Conservation (phyloP, 1,140 invertebrate species). For the Drosophila insularis region DNA sequence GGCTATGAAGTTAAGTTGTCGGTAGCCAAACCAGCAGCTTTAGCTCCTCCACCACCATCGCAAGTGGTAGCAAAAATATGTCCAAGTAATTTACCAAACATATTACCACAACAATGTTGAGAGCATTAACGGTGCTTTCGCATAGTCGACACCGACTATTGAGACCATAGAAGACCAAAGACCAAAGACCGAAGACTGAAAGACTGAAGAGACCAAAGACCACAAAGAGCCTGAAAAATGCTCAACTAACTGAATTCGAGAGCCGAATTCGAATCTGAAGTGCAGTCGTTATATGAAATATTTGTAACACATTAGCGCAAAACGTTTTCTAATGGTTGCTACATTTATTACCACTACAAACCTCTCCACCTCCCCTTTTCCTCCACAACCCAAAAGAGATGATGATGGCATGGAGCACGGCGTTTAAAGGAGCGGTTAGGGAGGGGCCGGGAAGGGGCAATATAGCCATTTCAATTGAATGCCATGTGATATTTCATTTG, state of each 20-base stretch:
- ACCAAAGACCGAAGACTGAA: not conserved
- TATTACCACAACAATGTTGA: slow-evolving; percentile 77
- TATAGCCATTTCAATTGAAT: slow-evolving; percentile 41
- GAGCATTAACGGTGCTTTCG: slow-evolving; percentile 71
- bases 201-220: slow-evolving; percentile 19
- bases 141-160: slow-evolving; percentile 31
- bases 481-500: slow-evolving; percentile 40
- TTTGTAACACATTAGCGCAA: slow-evolving; percentile 78
- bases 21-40: slow-evolving; percentile 46
- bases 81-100: slow-evolving; percentile 71
- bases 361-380: too few relatives aligned
- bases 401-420: not conserved
- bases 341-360: slow-evolving; percentile 55
- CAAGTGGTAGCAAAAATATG: slow-evolving; percentile 69
- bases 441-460: slow-evolving; percentile 10
- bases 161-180: not conserved
- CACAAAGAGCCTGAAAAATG: slow-evolving; percentile 43
- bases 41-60: slow-evolving; percentile 9
- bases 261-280: slow-evolving; percentile 20
- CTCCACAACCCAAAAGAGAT: not conserved
- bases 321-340: slow-evolving; percentile 70
- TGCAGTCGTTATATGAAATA: slow-evolving; percentile 55
- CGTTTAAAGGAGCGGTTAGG: slow-evolving; percentile 20
- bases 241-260: slow-evolving; percentile 32
- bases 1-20: slow-evolving; percentile 46